Percentiles rank a stretch among this genome's conserved stretches.
phyloP scores from a whole-genome alignment of 2,797 vertebrate species.

The Australoheros facetus region DNA sequence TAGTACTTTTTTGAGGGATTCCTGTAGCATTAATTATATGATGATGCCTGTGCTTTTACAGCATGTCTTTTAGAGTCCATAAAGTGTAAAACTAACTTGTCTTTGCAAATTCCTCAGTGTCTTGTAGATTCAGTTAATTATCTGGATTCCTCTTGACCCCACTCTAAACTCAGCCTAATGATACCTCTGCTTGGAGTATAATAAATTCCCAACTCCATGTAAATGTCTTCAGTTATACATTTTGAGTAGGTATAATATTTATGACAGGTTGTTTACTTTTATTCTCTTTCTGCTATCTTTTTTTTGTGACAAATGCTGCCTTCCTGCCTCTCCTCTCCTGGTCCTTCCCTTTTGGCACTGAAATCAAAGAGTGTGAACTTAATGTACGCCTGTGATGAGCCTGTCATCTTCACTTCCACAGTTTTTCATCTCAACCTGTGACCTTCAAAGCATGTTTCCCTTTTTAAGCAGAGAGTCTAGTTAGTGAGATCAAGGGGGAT shows the following conservation, averaged over 20 bases:
- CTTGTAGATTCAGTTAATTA: conserved; percentile 25
- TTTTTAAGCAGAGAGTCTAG: conserved; percentile 33
- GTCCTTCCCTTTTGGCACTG: conserved; percentile 10
- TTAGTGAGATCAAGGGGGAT: conserved; percentile 54
- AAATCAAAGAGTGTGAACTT: conserved; percentile 49
- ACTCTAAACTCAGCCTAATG: conserved; percentile 2
- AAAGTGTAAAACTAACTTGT: background rate
- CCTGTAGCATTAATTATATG: background rate
- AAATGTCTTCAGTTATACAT: conserved; percentile 18
- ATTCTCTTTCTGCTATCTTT: conserved; percentile 14
- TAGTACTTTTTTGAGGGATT: background rate
- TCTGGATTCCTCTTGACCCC: conserved; percentile 4
- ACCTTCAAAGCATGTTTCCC: conserved; percentile 52
- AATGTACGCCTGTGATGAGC: conserved; percentile 17
- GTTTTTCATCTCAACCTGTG: conserved; percentile 51
- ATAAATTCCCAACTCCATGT: background rate
- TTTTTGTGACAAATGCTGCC: background rate
- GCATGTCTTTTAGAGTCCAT: background rate
- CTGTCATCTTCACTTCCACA: conserved; percentile 16
- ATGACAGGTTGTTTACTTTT: conserved; percentile 16
- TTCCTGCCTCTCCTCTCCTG: background rate
- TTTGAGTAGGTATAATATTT: conserved; percentile 15
- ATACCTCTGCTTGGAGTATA: background rate
- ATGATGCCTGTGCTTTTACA: background rate
- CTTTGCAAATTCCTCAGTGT: conserved; percentile 6